phyloP scores from a whole-genome alignment of 2,113 vertebrate genomes.

The Ctenomys sociabilis region DNA sequence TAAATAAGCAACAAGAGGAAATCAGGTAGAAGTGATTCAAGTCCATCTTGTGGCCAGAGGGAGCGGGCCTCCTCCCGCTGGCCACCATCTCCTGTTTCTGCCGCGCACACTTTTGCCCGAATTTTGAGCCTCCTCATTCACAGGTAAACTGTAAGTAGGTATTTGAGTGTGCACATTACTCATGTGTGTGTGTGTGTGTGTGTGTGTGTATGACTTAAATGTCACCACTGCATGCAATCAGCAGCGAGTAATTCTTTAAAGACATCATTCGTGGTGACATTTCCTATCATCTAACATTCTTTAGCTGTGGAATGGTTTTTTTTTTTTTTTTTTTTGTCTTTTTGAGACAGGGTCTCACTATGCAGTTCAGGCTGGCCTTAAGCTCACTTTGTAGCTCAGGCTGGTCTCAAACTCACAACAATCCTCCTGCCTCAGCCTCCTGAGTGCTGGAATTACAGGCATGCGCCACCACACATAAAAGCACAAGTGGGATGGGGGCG shows the following conservation, averaged over 20 bases:
- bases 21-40: neutral
- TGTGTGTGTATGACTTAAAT: neutral
- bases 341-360: no score
- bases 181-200: neutral
- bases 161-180: neutral
- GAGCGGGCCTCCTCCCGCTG: neutral
- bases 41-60: neutral
- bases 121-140: slow-evolving; percentile 32
- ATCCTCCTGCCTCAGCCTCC: no score
- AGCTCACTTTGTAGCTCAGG: no score
- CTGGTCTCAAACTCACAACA: no score
- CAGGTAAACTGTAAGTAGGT: neutral
- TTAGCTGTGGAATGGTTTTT: neutral
- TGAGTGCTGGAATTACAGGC: no score
- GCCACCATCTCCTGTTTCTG: neutral
- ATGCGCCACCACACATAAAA: no score
- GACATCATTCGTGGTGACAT: neutral
- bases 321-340: no score
- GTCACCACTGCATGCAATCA: neutral
- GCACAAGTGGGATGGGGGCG: neutral
- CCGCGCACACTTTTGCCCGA: neutral
- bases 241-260: slow-evolving; percentile 29
- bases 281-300: neutral
- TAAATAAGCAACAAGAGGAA: neutral
- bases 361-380: no score